Evolutionary conservation across 2,888 invertebrate genomes (phyloP).

Genomic region (Lingula anatina): DNA sequence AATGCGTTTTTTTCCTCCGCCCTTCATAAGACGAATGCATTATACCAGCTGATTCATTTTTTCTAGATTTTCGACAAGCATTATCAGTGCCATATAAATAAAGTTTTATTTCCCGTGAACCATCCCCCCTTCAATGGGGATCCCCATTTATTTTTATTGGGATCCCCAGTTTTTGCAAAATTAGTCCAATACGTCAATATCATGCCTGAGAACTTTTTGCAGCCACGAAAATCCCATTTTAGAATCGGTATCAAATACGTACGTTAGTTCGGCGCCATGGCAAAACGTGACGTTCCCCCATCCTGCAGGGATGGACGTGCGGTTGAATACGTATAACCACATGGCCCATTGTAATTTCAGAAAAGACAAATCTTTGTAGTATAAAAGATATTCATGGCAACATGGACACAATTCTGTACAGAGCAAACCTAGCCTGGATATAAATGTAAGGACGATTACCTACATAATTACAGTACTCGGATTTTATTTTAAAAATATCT

Average conservation of each 20-base stretch:
- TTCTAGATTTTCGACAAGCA: conserved; percentile 7
- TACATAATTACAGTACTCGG: conserved; percentile 11
- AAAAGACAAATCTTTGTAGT: conserved; percentile 6
- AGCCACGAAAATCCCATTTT: conserved; percentile 21
- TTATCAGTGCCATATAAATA: conserved; percentile 25
- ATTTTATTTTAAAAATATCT: no score
- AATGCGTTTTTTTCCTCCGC: conserved; percentile 12
- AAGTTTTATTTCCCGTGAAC: no score
- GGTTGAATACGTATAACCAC: conserved; percentile 28
- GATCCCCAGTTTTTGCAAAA: conserved; percentile 37
- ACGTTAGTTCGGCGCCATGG: conserved; percentile 35
- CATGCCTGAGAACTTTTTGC: conserved; percentile 15
- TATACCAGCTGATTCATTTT: conserved; percentile 19
- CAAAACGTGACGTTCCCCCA: conserved; percentile 31
- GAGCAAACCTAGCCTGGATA: no score
- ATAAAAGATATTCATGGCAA: conserved; percentile 17
- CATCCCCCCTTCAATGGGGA: conserved; percentile 6
- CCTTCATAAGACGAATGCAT: conserved; percentile 14
- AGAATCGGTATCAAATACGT: conserved; percentile 23
- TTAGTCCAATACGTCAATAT: conserved; percentile 37
- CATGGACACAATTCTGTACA: no score
- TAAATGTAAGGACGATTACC: conserved; percentile 29
- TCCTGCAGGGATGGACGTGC: conserved; percentile 25
- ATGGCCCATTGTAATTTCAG: no score
- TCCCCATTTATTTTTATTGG: conserved; percentile 14